A percentile compares a stretch with the other conserved stretches of the same genome.
Evolutionary conservation across 37 sponge, comb jelly and placozoan genomes (phyloP).

Genomic region (Hexactinellida sp.): DNA sequence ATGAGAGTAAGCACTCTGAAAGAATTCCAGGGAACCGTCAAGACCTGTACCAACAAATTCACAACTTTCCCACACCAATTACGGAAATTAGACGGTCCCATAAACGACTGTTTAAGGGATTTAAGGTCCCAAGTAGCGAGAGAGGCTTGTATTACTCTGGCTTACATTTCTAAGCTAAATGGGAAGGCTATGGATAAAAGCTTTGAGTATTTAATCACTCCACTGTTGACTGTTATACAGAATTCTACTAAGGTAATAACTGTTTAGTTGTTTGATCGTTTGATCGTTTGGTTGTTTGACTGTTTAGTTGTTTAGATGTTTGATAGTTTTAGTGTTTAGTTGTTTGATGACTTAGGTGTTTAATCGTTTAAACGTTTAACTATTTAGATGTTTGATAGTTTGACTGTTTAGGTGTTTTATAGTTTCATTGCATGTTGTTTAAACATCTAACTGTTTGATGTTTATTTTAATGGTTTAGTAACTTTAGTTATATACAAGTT

Average conservation of each 20-base stretch:
- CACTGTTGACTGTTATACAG: not conserved
- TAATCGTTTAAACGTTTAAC: not conserved
- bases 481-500: too few relatives aligned
- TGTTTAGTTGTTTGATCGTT: not conserved
- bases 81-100: not conserved
- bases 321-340: not conserved
- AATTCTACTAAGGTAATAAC: not conserved
- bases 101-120: not conserved
- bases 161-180: not conserved
- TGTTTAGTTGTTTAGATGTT: not conserved
- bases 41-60: not conserved
- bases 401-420: not conserved
- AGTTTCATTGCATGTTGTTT: too few relatives aligned
- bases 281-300: not conserved
- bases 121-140: not conserved
- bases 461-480: too few relatives aligned
- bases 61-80: not conserved
- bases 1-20: not conserved
- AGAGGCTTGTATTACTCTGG: not conserved
- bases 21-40: not conserved
- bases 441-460: too few relatives aligned
- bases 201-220: not conserved
- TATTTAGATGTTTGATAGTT: not conserved
- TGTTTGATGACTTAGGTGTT: not conserved
- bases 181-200: not conserved